These are phyloP conservation scores for Stramonita haemastoma DNA, from an alignment of 2,888 invertebrate genomes.

Conservation along the genomic window DNA sequence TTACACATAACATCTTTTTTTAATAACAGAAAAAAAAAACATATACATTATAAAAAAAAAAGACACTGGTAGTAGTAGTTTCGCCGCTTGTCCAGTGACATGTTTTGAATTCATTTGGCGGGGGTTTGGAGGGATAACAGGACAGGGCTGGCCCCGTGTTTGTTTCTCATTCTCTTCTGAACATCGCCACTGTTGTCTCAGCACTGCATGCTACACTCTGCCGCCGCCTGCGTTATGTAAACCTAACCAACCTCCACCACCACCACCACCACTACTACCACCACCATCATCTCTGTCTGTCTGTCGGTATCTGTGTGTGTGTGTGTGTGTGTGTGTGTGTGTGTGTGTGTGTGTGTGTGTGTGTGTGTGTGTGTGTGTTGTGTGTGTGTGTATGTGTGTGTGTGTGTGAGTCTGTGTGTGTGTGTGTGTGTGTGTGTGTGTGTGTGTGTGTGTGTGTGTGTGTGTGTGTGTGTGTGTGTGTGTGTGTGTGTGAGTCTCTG, in stretches of 20 bases:
- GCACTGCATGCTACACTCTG: too few relatives aligned
- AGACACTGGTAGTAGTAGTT: too few relatives aligned
- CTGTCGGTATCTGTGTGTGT: neutral
- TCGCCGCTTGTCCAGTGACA: neutral
- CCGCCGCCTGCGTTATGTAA: neutral
- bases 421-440: constrained; percentile 7
- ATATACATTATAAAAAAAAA: too few relatives aligned
- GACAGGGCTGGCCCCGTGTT: too few relatives aligned
- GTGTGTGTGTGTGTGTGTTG: neutral
- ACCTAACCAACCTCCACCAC: neutral
- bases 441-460: constrained; percentile 1
- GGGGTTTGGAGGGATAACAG: too few relatives aligned
- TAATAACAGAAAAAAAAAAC: too few relatives aligned
- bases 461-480: constrained; percentile 19
- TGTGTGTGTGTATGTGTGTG: constrained; percentile 13
- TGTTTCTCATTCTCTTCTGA: too few relatives aligned
- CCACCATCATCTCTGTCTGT: neutral
- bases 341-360: neutral
- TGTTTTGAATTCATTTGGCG: neutral
- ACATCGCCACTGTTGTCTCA: too few relatives aligned
- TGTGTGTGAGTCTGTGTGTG: constrained; percentile 11
- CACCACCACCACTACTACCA: too few relatives aligned
- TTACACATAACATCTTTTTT: neutral
- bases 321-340: neutral
- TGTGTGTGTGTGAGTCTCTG: neutral